phyloP scores from a whole-genome alignment of 2,797 vertebrate species.

The Silurus aristotelis region DNA sequence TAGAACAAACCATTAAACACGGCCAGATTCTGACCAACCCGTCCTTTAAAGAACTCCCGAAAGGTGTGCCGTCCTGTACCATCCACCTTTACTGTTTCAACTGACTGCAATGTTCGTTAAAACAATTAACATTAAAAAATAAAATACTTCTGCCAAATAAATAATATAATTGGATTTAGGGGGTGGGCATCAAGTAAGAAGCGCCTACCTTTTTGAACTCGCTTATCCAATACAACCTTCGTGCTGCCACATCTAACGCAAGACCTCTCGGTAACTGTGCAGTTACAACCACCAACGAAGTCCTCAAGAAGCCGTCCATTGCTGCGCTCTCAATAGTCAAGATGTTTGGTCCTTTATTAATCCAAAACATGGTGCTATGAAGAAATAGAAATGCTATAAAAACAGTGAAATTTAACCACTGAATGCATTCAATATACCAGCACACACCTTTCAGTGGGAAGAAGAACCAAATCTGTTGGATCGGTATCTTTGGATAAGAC shows the following conservation, averaged over 20 bases:
- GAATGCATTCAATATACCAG: not conserved
- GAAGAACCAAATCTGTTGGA: constrained; percentile 80
- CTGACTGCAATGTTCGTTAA: constrained; percentile 69
- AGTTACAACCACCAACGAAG: constrained; percentile 73
- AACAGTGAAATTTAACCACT: not conserved
- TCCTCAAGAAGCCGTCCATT: constrained; percentile 84
- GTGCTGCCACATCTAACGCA: constrained; percentile 76
- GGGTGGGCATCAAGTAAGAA: not conserved
- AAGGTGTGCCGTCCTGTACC: constrained; percentile 78
- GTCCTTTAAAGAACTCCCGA: constrained; percentile 68
- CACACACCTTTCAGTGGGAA: constrained; percentile 79
- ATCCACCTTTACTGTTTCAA: constrained; percentile 82
- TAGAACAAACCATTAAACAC: constrained; percentile 82
- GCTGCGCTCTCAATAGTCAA: constrained; percentile 79
- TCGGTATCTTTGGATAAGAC: constrained; percentile 79
- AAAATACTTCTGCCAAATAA: not conserved
- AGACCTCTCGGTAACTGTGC: constrained; percentile 80
- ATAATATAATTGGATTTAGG: too few relatives aligned
- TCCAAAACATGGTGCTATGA: constrained; percentile 85
- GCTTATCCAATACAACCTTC: constrained; percentile 88
- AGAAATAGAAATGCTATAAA: not conserved
- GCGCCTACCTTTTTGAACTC: constrained; percentile 79
- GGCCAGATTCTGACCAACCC: constrained; percentile 65
- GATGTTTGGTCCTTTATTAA: constrained; percentile 72
- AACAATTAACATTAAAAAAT: not conserved